Evolutionary conservation across 2,888 invertebrate genomes (phyloP).

Genomic region (Eumacrocentrus americanus): DNA sequence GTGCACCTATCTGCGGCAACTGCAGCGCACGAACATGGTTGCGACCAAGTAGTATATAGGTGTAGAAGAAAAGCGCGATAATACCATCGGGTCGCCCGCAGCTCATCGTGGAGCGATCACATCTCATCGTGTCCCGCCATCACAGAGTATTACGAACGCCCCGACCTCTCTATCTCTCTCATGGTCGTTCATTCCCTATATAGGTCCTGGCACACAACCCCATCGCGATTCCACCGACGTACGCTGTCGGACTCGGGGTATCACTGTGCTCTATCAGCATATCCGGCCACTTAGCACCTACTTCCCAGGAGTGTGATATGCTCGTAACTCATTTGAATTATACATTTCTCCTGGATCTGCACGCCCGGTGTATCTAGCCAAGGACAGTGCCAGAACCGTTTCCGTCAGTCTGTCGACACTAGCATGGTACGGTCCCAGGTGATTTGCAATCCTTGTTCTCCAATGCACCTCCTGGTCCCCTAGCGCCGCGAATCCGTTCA

Average conservation of each 20-base stretch:
- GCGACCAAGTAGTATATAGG: too few species aligned
- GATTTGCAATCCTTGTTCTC: constrained; percentile 18
- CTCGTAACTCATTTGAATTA: constrained; percentile 62
- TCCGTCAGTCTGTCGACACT: constrained; percentile 28
- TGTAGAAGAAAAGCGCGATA: too few species aligned
- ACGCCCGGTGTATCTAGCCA: constrained; percentile 34
- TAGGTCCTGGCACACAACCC: too few species aligned
- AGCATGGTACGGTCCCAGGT: constrained; percentile 15
- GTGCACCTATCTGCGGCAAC: too few species aligned
- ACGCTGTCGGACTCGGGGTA: constrained; percentile 36
- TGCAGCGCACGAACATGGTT: too few species aligned
- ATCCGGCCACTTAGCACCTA: constrained; percentile 62
- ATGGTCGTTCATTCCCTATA: too few species aligned
- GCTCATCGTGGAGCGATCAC: too few species aligned
- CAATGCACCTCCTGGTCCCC: constrained; percentile 24
- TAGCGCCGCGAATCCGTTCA: constrained; percentile 36
- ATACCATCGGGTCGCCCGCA: too few species aligned
- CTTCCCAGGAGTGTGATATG: constrained; percentile 61
- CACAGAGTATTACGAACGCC: too few species aligned
- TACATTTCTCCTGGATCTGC: constrained; percentile 56
- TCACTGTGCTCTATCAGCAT: constrained; percentile 58
- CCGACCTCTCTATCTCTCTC: too few species aligned
- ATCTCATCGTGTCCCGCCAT: too few species aligned
- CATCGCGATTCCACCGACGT: constrained; percentile 50
- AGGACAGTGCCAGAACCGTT: constrained; percentile 32